phyloP scores from a whole-genome alignment of 1,140 invertebrate genomes.

The Lordiphosa stackelbergi region DNA sequence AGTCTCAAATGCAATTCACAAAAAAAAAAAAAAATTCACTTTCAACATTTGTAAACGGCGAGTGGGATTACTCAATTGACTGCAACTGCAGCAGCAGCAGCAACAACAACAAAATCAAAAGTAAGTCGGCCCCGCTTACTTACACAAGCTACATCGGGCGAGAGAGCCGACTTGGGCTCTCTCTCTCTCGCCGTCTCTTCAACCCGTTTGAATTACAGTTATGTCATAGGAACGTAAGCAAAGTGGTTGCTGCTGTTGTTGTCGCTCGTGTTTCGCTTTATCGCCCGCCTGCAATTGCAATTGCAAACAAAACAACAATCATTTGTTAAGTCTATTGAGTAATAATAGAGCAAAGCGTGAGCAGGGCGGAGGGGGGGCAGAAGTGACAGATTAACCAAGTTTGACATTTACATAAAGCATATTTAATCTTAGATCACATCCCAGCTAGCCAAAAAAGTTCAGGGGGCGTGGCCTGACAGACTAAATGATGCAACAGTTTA shows the following conservation, averaged over 20 bases:
- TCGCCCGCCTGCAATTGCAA: constrained; percentile 27
- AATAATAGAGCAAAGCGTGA: constrained; percentile 6
- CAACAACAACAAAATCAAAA: constrained; percentile 45
- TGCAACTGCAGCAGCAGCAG: constrained; percentile 25
- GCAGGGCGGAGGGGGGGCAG: not conserved
- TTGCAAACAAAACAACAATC: constrained; percentile 12
- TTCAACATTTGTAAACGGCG: constrained; percentile 63
- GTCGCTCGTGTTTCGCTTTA: constrained; percentile 57
- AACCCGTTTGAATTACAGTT: constrained; percentile 72
- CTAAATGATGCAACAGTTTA: no score
- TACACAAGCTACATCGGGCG: constrained; percentile 23
- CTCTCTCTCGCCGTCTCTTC: constrained; percentile 34
- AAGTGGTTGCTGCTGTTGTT: constrained; percentile 39
- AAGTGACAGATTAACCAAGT: no score
- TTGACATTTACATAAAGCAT: not conserved
- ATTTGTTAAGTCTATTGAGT: constrained; percentile 16
- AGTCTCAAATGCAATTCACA: constrained; percentile 58
- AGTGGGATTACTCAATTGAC: constrained; percentile 62
- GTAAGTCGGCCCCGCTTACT: constrained; percentile 59
- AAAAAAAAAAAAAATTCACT: constrained; percentile 49
- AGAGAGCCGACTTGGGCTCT: constrained; percentile 7
- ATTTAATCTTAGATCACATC: no score
- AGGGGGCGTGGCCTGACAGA: no score
- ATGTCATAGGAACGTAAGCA: constrained; percentile 70
- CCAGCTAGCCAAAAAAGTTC: no score